These are phyloP conservation scores for Nephrotoma flavescens DNA, from an alignment of 2,888 invertebrate genomes.

Conservation along the genomic window DNA sequence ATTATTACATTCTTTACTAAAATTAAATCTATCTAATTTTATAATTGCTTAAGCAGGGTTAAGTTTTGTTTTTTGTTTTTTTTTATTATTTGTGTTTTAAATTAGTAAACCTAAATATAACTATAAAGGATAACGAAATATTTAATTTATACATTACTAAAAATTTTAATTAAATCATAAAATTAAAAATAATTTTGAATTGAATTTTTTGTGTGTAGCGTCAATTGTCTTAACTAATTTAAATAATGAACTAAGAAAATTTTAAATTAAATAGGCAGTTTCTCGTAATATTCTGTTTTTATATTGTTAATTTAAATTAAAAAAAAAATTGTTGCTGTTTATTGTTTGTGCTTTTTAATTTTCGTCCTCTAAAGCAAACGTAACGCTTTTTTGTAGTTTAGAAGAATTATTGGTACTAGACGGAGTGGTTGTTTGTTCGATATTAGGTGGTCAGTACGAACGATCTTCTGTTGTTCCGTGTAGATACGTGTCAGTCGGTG, in stretches of 20 bases:
- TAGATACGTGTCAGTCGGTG: conserved; percentile 41
- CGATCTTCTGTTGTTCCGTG: conserved; percentile 36
- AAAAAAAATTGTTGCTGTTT: background rate
- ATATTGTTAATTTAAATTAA: background rate
- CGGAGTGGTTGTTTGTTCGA: background rate
- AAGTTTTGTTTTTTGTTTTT: conserved; percentile 8
- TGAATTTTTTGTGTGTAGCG: background rate
- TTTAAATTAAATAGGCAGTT: background rate
- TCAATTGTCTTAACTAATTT: background rate
- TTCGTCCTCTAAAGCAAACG: background rate
- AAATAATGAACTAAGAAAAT: background rate
- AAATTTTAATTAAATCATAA: background rate
- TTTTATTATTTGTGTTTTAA: conserved; percentile 1
- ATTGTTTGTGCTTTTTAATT: background rate
- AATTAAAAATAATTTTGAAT: background rate
- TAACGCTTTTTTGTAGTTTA: conserved; percentile 5
- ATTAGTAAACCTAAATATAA: background rate
- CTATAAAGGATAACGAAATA: background rate
- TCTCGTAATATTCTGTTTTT: background rate
- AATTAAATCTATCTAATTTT: conserved; percentile 12
- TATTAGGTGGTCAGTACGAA: background rate
- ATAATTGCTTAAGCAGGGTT: conserved; percentile 16
- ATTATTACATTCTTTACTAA: background rate
- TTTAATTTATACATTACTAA: background rate
- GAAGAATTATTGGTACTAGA: background rate